phyloP scores from a whole-genome alignment of 2,113 vertebrate genomes.

The Otolemur garnettii region DNA sequence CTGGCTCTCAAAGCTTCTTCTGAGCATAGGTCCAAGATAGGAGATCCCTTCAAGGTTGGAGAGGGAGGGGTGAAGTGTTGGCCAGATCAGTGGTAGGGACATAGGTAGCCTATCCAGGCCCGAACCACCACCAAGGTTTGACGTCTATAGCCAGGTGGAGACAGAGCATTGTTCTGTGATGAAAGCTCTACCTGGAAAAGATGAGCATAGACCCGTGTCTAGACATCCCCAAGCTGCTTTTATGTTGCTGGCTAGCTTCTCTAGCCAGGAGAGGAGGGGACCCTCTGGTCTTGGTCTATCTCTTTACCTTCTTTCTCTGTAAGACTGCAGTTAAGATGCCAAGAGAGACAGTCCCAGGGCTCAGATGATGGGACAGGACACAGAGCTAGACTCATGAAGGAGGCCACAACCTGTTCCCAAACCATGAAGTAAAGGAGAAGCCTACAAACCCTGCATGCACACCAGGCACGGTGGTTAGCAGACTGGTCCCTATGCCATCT shows the following conservation, averaged over 20 bases:
- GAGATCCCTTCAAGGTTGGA: conserved; percentile 16
- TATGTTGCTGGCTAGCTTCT: conserved; percentile 7
- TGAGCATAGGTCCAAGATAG: conserved; percentile 34
- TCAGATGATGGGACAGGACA: background rate
- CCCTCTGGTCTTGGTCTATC: conserved; percentile 21
- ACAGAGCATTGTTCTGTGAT: background rate
- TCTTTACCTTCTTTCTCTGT: conserved; percentile 50
- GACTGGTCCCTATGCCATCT: background rate
- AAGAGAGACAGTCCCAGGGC: background rate
- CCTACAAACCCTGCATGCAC: background rate
- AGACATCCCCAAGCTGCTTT: background rate
- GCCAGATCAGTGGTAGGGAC: background rate
- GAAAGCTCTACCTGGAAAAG: conserved; percentile 3
- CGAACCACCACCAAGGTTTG: background rate
- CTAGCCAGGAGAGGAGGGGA: background rate
- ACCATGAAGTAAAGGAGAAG: background rate
- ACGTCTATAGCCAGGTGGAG: background rate
- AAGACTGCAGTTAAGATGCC: conserved; percentile 27
- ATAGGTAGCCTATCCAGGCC: background rate
- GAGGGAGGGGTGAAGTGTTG: background rate
- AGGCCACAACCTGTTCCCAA: background rate
- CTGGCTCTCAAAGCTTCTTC: conserved; percentile 45
- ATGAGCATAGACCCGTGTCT: background rate
- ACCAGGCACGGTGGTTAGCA: background rate
- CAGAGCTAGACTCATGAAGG: background rate